Conservation (phyloP, 2,888 invertebrate species). For the Chesias legatella region DNA sequence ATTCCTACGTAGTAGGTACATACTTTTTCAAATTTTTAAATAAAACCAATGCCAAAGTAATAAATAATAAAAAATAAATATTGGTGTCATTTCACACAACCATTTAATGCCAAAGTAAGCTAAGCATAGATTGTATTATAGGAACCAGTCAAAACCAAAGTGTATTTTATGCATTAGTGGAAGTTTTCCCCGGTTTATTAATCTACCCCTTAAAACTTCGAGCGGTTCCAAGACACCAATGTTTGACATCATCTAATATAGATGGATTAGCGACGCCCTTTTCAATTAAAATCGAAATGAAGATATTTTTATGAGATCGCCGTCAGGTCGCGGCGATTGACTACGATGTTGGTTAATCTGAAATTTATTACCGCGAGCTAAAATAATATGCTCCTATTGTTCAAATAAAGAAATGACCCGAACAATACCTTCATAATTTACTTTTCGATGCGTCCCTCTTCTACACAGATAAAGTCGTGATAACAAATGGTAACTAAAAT, state of each 20-base stretch:
- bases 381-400: slow-evolving; percentile 75
- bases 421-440: slow-evolving; percentile 79
- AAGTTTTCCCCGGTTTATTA: slow-evolving; percentile 63
- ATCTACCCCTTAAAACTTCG: slow-evolving; percentile 43
- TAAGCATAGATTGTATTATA: no score
- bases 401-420: slow-evolving; percentile 62
- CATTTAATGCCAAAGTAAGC: no score
- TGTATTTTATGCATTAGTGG: slow-evolving; percentile 37
- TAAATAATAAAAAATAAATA: no score
- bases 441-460: slow-evolving; percentile 69
- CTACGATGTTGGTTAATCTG: slow-evolving; percentile 59
- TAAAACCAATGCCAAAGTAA: no score
- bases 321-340: slow-evolving; percentile 36
- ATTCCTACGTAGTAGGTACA: no score
- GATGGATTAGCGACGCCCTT: slow-evolving; percentile 69
- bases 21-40: no score
- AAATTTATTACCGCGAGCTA: slow-evolving; percentile 68
- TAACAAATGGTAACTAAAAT: slow-evolving; percentile 80
- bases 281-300: slow-evolving; percentile 70
- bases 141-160: no score
- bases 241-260: slow-evolving; percentile 68
- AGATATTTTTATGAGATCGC: slow-evolving; percentile 31
- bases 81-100: no score
- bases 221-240: slow-evolving; percentile 47
- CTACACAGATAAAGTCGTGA: slow-evolving; percentile 78